Base-by-base conservation (phyloP, 1,140 invertebrate genomes). In the Drosophila fuyamai region DNA sequence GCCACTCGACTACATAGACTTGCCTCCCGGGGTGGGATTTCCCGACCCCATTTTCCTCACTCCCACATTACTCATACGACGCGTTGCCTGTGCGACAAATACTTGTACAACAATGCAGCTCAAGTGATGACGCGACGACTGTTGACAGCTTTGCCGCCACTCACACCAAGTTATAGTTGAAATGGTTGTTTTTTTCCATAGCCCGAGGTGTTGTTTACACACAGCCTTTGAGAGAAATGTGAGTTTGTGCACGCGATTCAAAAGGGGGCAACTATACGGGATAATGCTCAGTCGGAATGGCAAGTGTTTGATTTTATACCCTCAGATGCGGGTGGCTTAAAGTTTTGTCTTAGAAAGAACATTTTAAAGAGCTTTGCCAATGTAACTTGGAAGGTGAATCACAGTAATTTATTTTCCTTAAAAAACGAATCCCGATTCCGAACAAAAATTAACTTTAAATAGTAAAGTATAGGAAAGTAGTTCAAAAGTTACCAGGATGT, bases 101-200 rank as follows among this genome's bases (percentile, higher is more conserved):
- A 71, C 68, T 66, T 50, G 60, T 44, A 71, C 44, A 71, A 71
- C 68, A 70, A 58, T 77, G 81, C 81, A 68, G 50, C 83, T 83
- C 83, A 88, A 88, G 83, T 89, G 76, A 81, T 65, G 81, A 67
- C 60, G 81, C 76, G 57, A 51, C 61, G 66, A 81, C 62, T 78
- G 81, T 79, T 79, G 83, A 88, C 79, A 74, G 79, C 76, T 83
- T 83, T 83, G 79, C 62, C 78, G 76, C 62, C 76, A 71, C 71
- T 62, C 62, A 56, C 44, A 47, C 56, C 61, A 14, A 51, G 16
- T 29, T 65, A 36, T 14, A 38, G 72, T 58, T 50, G 56, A 60
- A 74, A 74, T 79, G 77, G 58, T 81, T 40, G 13, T 55, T 75
- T 61, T 61, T 44, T 55, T 29, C 32, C 61, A 60, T 61, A 16